phyloP scores from a whole-genome alignment of 1,140 invertebrate species.

The Venturia canescens region DNA sequence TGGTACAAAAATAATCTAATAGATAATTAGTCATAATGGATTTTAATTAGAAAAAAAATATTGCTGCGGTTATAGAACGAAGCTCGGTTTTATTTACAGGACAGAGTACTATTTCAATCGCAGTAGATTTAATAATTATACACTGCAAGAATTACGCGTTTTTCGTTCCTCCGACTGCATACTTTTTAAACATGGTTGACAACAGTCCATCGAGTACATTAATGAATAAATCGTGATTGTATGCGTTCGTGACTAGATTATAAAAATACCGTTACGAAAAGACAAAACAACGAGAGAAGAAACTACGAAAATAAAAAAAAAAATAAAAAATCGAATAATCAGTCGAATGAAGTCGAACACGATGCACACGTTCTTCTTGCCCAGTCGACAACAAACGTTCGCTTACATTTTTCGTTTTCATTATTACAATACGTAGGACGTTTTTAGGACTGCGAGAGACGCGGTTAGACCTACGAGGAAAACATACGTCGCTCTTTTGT shows the following conservation, averaged over 20 bases:
- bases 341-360: not conserved
- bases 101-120: constrained; percentile 6
- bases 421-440: not conserved
- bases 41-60: not conserved
- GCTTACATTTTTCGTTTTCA: not conserved
- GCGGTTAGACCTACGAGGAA: too few relatives aligned
- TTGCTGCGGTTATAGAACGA: not conserved
- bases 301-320: not conserved
- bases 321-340: constrained; percentile 19
- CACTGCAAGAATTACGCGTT: not conserved
- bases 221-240: constrained; percentile 31
- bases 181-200: constrained; percentile 1
- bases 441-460: too few relatives aligned
- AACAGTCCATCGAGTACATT: constrained; percentile 30
- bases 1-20: not conserved
- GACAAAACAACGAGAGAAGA: not conserved
- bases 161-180: not conserved
- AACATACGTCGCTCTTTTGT: too few relatives aligned
- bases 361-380: not conserved
- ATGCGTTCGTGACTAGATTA: constrained; percentile 34
- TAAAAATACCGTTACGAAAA: constrained; percentile 27
- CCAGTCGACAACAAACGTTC: not conserved
- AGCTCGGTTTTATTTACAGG: constrained; percentile 7
- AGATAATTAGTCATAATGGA: not conserved
- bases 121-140: not conserved